A percentile compares a stretch with the other conserved stretches of the same genome.
These are phyloP conservation scores for Beris chalybata DNA, from an alignment of 2,888 invertebrate species.

Conservation along the genomic window DNA sequence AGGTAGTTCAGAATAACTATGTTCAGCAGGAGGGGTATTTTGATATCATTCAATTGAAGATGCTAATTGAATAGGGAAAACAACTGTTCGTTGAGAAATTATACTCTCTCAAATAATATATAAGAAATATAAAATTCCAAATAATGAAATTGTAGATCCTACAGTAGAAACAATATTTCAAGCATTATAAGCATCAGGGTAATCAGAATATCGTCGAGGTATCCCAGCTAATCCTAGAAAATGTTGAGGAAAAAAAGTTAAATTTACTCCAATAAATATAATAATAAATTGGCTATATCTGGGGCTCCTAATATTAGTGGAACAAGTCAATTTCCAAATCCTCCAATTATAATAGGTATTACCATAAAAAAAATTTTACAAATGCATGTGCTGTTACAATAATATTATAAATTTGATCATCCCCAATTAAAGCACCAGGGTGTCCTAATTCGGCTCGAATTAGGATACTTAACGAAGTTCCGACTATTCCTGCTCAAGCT, in stretches of 20 bases:
- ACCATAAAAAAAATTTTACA: constrained; percentile 80
- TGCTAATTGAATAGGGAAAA: constrained; percentile 59
- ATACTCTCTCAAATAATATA: constrained; percentile 67
- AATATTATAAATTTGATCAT: constrained; percentile 74
- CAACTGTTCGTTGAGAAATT: constrained; percentile 58
- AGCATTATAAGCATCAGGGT: constrained; percentile 65
- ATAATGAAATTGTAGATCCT: constrained; percentile 66
- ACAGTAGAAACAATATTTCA: constrained; percentile 72
- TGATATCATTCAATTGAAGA: constrained; percentile 67
- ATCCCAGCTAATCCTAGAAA: constrained; percentile 72
- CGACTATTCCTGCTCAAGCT: constrained; percentile 70
- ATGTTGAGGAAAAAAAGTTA: constrained; percentile 81
- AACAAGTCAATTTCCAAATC: constrained; percentile 81
- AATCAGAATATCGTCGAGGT: constrained; percentile 76
- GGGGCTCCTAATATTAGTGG: constrained; percentile 76
- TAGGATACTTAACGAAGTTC: constrained; percentile 59
- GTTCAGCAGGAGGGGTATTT: constrained; percentile 62
- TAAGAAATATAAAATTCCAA: constrained; percentile 63
- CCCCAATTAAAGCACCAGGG: constrained; percentile 67
- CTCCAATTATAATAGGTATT: constrained; percentile 75
- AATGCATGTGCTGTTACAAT: constrained; percentile 80
- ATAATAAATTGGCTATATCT: constrained; percentile 76
- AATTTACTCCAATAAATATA: constrained; percentile 76
- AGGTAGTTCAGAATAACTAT: constrained; percentile 63
- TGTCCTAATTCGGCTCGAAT: constrained; percentile 64